Base-by-base conservation (phyloP, 2,888 invertebrate genomes). In the Philonicus albiceps region DNA sequence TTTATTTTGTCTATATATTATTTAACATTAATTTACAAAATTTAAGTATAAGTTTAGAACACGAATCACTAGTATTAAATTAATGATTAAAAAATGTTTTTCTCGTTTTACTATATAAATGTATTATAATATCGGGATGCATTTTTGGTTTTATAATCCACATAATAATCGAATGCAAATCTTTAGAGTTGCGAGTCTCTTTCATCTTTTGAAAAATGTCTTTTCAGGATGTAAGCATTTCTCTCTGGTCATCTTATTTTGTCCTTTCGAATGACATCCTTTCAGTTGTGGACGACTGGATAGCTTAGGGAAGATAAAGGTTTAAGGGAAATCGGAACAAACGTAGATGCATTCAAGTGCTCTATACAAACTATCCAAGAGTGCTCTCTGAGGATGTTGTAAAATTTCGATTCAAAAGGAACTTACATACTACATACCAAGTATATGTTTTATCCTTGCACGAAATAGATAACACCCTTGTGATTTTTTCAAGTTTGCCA, bases 161-260 rank as follows among this genome's bases (percentile, higher is more conserved):
- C 27, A 49, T 78, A 64, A 83, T 31, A 34, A 83, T 83, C 81
- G 81, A 64, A 83, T 83, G 81, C 64, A 83, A 83, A 83, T 83
- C 55, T 37, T 55, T 64, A 34, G 64, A 31, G 64, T 37, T 64
- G 34, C 37, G 55, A 64, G 43, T 43, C 30, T 83, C 81, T 83
- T 64, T 83, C 78, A 83, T 83, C 81, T n/a, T 64, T 64, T 83
- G 55, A 83, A 83, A 83, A 83, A 83, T 64, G 30, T 83, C 55
- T 22, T 83, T 83, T 83, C 81, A 83, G 64, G 37, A 64, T 64
- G 34, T 34, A 34, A 83, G 34, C 34, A 83, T 83, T 64, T 83
- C 64, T 37, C 37, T 64, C 22, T 83, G 55, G 55, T 64, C 64
- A 64, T 83, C 64, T 55, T 64, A 64, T 83, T 83, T 55, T 64